Base-by-base conservation (phyloP, 2,797 vertebrate species). In the Pseudochromis fuscus region DNA sequence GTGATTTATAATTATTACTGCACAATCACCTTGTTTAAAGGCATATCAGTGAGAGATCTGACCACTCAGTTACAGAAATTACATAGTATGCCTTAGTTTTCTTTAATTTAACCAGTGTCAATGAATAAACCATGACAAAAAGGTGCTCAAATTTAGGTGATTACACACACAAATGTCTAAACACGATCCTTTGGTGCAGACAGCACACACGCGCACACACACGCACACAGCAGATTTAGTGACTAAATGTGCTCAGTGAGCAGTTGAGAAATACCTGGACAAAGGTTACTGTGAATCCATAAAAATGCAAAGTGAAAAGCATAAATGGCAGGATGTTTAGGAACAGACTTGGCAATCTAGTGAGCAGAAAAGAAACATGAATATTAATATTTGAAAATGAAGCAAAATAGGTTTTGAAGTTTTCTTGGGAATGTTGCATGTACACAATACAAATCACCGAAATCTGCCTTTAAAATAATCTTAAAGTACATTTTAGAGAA, bases 11-110 rank as follows among this genome's bases (percentile, higher is more conserved):
- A 67, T 44, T 48, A 66, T 30, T 40, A 52, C 19, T 53, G 16
- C 66, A 78, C 70, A 77, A 79, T 77, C 48, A 59, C n/a, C 37
- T 42, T 49, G 23, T 63, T 28, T 51, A 45, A 87, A 86, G 67
- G 67, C 75, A 74, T 40, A 64, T 63, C 60, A 51, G 48, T 67
- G 33, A 65, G 65, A 5, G 6, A 65, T 50, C 11, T 55, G 16
- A 57, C n/a, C 13, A 24, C 2, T 12, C 2, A 24, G 15, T 23
- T 53, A 2, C 33, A 19, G 21, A 56, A 18, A 53, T 63, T 19
- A 45, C 24, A 67, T 11, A 51, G 37, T 40, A 19, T 57, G 44
- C 7, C 13, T 1, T 24, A 5, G 19, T 73, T 57, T 50, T 57
- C 16, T 58, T 62, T 2, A 59, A 24, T 51, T 68, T 7, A 27